Evolutionary conservation across 2,113 vertebrate species (phyloP).

Genomic region (Mustela lutreola): DNA sequence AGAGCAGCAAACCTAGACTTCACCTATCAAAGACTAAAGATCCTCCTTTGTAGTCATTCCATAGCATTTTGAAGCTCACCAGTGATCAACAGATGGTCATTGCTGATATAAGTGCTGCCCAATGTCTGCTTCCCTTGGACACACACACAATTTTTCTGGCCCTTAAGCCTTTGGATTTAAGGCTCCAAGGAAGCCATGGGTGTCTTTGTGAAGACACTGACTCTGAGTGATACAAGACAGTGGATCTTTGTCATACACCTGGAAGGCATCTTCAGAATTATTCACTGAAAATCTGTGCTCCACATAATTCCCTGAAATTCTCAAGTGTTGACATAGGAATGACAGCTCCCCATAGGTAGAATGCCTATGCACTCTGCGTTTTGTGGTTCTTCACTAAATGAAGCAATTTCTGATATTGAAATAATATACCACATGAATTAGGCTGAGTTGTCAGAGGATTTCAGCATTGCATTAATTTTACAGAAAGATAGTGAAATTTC

Average conservation of each 20-base stretch:
- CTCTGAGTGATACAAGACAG: not conserved
- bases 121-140: not conserved
- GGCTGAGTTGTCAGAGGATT: not conserved
- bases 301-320: not conserved
- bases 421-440: constrained; percentile 12
- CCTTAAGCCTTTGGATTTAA: not conserved
- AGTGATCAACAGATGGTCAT: not conserved
- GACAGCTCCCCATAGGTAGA: constrained; percentile 18
- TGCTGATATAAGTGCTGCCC: not conserved
- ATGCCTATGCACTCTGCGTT: not conserved
- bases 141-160: not conserved
- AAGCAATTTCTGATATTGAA: constrained; percentile 34
- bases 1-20: not conserved
- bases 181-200: not conserved
- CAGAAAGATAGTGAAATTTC: not conserved
- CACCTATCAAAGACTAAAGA: not conserved
- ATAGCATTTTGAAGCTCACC: not conserved
- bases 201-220: not conserved
- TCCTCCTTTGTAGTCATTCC: not conserved
- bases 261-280: not conserved
- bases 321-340: not conserved
- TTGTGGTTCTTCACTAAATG: constrained; percentile 15
- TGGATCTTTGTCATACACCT: not conserved
- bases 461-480: constrained; percentile 3
- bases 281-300: not conserved